Percentiles rank a stretch among this genome's conserved stretches.
Conservation (phyloP, 1,140 invertebrate genomes). For the Drosophila rhopaloa region DNA sequence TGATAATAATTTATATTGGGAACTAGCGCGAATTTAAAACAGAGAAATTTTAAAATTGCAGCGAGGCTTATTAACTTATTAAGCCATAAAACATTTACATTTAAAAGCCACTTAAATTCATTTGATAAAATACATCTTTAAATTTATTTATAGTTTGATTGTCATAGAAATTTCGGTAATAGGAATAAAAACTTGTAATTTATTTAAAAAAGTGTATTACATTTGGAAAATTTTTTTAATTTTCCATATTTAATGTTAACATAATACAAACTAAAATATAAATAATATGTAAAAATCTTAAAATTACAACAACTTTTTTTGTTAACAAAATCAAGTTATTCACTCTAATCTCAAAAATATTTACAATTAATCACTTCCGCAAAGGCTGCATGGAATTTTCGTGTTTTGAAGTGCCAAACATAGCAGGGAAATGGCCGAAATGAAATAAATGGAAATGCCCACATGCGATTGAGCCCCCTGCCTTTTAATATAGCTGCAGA, state of each 20-base stretch:
- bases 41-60: slow-evolving; percentile 14
- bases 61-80: not conserved
- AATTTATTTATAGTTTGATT: not conserved
- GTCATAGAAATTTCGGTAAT: too few species aligned
- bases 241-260: too few species aligned
- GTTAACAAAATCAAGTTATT: not conserved
- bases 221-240: too few species aligned
- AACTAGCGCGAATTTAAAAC: slow-evolving; percentile 17
- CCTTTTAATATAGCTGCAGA: slow-evolving; percentile 38
- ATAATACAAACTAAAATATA: too few species aligned
- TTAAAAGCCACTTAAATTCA: not conserved
- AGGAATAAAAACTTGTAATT: too few species aligned
- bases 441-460: slow-evolving; percentile 47
- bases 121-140: not conserved
- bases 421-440: slow-evolving; percentile 33
- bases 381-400: slow-evolving; percentile 17
- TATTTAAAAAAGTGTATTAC: too few species aligned
- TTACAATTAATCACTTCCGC: slow-evolving; percentile 33
- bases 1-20: slow-evolving; percentile 11
- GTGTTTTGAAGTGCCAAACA: slow-evolving; percentile 44
- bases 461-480: slow-evolving; percentile 38
- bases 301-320: too few species aligned
- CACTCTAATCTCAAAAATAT: slow-evolving; percentile 4
- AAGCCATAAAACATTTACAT: not conserved
- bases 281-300: too few species aligned